These are phyloP conservation scores for Podotricha telesiphe DNA, from an alignment of 2,888 invertebrate species.

Conservation along the genomic window DNA sequence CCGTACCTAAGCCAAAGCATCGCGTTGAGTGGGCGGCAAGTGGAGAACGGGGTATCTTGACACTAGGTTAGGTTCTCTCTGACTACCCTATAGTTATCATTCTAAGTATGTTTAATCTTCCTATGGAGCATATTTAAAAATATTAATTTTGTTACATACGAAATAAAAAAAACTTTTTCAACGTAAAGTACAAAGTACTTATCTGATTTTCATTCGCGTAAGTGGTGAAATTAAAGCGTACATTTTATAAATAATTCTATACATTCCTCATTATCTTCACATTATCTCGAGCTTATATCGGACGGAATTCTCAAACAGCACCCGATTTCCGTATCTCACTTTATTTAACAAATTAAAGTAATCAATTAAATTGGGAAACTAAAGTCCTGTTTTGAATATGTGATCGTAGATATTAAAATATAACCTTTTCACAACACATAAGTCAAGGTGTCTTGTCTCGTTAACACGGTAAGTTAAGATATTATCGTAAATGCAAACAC, in stretches of 20 bases:
- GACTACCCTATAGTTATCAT: no score
- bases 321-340: slow-evolving; percentile 29
- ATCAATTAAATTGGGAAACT: slow-evolving; percentile 38
- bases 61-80: no score
- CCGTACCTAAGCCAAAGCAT: no score
- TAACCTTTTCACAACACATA: not conserved
- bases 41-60: no score
- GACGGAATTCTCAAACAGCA: slow-evolving; percentile 16
- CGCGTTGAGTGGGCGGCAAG: no score
- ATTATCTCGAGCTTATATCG: slow-evolving; percentile 17
- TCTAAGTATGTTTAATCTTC: no score
- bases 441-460: not conserved
- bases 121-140: no score
- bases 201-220: not conserved
- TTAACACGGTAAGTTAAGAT: no score
- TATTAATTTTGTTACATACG: not conserved
- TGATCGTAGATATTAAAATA: not conserved
- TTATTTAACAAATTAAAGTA: slow-evolving; percentile 40
- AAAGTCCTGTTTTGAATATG: not conserved
- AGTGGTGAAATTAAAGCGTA: slow-evolving; percentile 5
- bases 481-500: no score
- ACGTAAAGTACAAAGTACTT: not conserved
- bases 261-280: slow-evolving; percentile 9
- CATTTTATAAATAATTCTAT: slow-evolving; percentile 19
- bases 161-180: not conserved